Evolutionary conservation across 2,888 invertebrate genomes (phyloP).

Genomic region (Stomorhina lunata): DNA sequence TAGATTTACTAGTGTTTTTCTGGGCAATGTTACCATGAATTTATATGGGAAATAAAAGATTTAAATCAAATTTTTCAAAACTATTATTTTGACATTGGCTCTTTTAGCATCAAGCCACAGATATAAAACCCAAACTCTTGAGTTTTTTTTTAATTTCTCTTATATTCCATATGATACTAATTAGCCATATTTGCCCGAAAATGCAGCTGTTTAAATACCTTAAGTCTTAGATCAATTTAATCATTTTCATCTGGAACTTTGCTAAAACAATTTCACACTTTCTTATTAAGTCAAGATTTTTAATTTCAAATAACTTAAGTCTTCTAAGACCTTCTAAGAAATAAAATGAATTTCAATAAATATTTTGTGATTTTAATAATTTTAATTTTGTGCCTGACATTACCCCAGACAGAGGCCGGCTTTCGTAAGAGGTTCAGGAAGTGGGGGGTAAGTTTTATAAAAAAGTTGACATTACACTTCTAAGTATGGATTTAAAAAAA

Average conservation of each 20-base stretch:
- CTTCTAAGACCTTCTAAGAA: background rate
- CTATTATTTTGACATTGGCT: too few relatives aligned
- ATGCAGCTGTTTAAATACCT: too few relatives aligned
- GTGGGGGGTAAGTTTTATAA: constrained; percentile 45
- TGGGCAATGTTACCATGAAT: too few relatives aligned
- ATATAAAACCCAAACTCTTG: too few relatives aligned
- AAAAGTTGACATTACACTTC: background rate
- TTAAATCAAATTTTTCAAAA: too few relatives aligned
- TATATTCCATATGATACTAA: background rate
- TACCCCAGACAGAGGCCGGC: constrained; percentile 55
- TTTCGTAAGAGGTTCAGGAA: constrained; percentile 62
- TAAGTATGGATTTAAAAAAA: background rate
- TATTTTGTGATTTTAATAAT: constrained; percentile 50
- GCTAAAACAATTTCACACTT: background rate
- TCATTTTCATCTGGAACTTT: background rate
- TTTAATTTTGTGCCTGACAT: constrained; percentile 54
- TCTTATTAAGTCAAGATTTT: too few relatives aligned
- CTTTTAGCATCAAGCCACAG: too few relatives aligned
- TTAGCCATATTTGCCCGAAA: too few relatives aligned
- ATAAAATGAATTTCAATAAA: constrained; percentile 63
- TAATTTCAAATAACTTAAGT: too few relatives aligned
- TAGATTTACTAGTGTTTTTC: too few relatives aligned
- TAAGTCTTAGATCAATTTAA: background rate
- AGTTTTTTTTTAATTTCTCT: too few relatives aligned
- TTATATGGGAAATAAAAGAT: too few relatives aligned